Conservation (phyloP, 2,888 invertebrate genomes). For the Laothoe populi region DNA sequence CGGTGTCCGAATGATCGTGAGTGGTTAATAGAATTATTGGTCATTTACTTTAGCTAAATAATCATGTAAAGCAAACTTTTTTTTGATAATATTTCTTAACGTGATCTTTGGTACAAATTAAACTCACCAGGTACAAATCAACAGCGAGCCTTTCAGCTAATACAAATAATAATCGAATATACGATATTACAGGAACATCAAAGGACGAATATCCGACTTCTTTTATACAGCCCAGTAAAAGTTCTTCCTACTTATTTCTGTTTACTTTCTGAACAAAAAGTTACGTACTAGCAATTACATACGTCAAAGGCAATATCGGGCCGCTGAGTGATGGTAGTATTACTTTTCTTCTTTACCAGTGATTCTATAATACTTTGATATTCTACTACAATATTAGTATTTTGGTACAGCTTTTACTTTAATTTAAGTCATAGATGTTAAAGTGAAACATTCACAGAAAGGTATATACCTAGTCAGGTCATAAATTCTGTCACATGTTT, state of each 20-base stretch:
- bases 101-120: too few relatives aligned
- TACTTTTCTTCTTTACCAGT: neutral
- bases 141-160: neutral
- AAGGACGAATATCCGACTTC: slow-evolving; percentile 40
- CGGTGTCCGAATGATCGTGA: too few relatives aligned
- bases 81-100: too few relatives aligned
- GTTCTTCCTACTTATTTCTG: slow-evolving; percentile 55
- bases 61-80: too few relatives aligned
- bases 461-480: too few relatives aligned
- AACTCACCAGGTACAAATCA: neutral
- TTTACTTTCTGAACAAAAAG: slow-evolving; percentile 49
- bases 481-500: too few relatives aligned
- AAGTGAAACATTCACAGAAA: too few relatives aligned
- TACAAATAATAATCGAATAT: slow-evolving; percentile 45
- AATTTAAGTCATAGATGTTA: too few relatives aligned
- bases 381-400: too few relatives aligned
- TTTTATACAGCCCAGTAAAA: slow-evolving; percentile 55
- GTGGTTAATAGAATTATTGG: too few relatives aligned
- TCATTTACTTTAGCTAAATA: too few relatives aligned
- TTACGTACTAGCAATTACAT: slow-evolving; percentile 50
- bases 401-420: too few relatives aligned
- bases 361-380: neutral
- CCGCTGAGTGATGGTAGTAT: slow-evolving; percentile 28
- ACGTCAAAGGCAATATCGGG: slow-evolving; percentile 40
- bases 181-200: slow-evolving; percentile 39